phyloP scores from a whole-genome alignment of 2,797 vertebrate species.

The Loriculus beryllinus region DNA sequence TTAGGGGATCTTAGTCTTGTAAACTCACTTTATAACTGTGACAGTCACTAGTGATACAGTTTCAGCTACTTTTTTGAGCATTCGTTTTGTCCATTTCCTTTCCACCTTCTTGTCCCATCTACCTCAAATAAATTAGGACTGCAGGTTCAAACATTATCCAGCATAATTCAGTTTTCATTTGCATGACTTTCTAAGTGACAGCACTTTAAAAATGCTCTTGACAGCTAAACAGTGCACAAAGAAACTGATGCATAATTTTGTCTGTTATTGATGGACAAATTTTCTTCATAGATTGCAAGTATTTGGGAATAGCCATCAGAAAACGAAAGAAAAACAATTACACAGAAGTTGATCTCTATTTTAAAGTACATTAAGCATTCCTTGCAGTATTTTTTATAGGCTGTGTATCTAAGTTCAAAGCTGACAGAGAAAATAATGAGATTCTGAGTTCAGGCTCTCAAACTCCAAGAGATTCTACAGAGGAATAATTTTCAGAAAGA shows the following conservation, averaged over 20 bases:
- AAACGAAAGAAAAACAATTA: background rate
- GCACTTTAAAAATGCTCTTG: background rate
- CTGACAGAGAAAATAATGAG: constrained; percentile 18
- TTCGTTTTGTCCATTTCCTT: background rate
- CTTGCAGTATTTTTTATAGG: background rate
- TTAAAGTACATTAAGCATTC: background rate
- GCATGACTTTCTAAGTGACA: background rate
- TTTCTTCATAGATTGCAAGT: background rate
- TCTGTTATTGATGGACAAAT: background rate
- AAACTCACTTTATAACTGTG: background rate
- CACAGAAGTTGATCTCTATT: background rate
- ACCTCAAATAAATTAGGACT: background rate
- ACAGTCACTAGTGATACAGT: background rate
- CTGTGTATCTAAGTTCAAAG: background rate
- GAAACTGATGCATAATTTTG: background rate
- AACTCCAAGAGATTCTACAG: background rate
- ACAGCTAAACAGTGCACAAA: background rate
- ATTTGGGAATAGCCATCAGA: background rate
- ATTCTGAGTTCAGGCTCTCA: background rate
- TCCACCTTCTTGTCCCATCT: background rate
- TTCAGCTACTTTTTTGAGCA: background rate
- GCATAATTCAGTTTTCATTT: background rate
- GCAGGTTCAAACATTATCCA: background rate
- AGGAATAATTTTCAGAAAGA: constrained; percentile 8
- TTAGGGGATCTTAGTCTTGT: background rate